A percentile compares a stretch with the other conserved stretches of the same genome.
phyloP scores from a whole-genome alignment of 92 coral and sea anemone genomes.

The Porites evermanni region DNA sequence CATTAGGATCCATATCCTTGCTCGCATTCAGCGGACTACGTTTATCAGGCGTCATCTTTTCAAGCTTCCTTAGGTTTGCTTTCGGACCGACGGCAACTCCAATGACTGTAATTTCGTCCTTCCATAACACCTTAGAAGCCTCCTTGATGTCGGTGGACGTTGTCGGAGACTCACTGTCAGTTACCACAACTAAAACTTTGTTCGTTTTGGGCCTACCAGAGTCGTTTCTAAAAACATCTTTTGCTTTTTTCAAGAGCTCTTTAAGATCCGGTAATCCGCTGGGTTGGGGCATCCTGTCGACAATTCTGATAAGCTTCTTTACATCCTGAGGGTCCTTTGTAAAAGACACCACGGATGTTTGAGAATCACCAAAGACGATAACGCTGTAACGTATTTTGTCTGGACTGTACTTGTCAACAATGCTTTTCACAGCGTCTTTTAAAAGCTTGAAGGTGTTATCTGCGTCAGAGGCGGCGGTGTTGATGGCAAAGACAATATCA shows the following conservation, averaged over 20 bases:
- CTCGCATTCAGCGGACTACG: slow-evolving; percentile 61
- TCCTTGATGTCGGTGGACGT: slow-evolving; percentile 26
- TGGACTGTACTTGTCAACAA: slow-evolving; percentile 73
- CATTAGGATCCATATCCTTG: slow-evolving; percentile 48
- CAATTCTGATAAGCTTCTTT: slow-evolving; percentile 37
- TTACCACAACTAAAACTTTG: slow-evolving; percentile 67
- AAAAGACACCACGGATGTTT: slow-evolving; percentile 49
- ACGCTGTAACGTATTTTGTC: slow-evolving; percentile 74
- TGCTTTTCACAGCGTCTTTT: slow-evolving; percentile 56
- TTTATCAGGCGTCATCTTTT: slow-evolving; percentile 70
- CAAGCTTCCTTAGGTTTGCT: slow-evolving; percentile 53
- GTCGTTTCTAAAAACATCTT: slow-evolving; percentile 58
- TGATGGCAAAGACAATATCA: slow-evolving; percentile 77
- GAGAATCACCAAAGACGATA: slow-evolving; percentile 69
- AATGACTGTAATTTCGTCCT: slow-evolving; percentile 54
- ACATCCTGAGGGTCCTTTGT: slow-evolving; percentile 64
- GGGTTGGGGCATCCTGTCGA: slow-evolving; percentile 56
- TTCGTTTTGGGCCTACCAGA: slow-evolving; percentile 64
- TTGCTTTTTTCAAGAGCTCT: slow-evolving; percentile 69
- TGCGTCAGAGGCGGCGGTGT: slow-evolving; percentile 63
- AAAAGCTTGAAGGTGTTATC: slow-evolving; percentile 65
- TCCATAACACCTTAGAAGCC: slow-evolving; percentile 52
- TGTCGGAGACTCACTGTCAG: slow-evolving; percentile 39
- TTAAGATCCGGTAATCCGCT: slow-evolving; percentile 67
- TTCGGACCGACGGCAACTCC: slow-evolving; percentile 71